Base-by-base conservation (phyloP, 1,140 invertebrate species). In the Drosophila micromelanica region DNA sequence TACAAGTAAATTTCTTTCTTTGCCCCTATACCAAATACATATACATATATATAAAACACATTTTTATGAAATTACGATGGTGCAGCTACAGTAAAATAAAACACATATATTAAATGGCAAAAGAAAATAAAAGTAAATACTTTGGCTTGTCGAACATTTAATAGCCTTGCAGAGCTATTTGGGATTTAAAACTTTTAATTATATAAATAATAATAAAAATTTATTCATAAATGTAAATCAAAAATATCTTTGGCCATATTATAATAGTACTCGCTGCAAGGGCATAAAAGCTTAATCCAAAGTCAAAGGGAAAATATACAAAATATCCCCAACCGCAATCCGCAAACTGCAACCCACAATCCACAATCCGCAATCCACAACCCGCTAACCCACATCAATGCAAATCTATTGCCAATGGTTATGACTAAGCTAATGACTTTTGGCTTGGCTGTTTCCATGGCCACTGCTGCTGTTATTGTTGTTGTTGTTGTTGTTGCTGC, bases 1-100 rank as follows among this genome's bases (percentile, higher is more conserved):
- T 87, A 87, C 82, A 82, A 68, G 49, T 87, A 54, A 2, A 2
- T 87, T 72, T 63, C 40, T 87, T 72, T 63, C 40, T 69, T 71
- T 57, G 67, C 38, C 57, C 49, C 38, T 48, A 48, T 48, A 46
- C 38, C 38, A 37, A 48, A 45, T 27, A 27, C 27, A 27, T n/a
- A 52, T 45, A 15, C 30, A 17, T 15, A 51, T 8, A 45, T 9
- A 35, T 35, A 37, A 17, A 46, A 48, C 8, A 69, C 3, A 20
- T 43, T 43, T n/a, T 32, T 32, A 42, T 20, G 35, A 40, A 48
- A 3, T 20, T 23, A 5, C 15, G 37, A 45, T 40, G 38, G 20
- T 46, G 45, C 45, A 46, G 45, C 45, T 32, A 23, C 17, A 38
- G 38, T 12, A 30, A 62, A 70, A 15, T 5, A 13, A 37, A 40